Evolutionary conservation across 2,797 vertebrate genomes (phyloP), one percentile per base, ranked within the genome.

Genomic region (Tamandua tetradactyla): DNA sequence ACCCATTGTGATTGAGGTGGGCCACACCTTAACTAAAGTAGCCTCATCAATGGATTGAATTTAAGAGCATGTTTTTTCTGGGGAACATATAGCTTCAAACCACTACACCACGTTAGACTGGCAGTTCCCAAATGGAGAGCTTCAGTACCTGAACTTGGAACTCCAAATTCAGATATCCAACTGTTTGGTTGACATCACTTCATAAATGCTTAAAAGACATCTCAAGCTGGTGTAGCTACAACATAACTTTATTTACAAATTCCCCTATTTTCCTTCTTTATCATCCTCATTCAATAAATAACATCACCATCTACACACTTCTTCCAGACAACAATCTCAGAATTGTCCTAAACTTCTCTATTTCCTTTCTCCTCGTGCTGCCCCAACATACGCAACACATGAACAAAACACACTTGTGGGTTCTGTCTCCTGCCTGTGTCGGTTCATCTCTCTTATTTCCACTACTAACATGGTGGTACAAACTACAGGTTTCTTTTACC

Each of bases 271-370:
- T 90, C 18, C 61, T 64, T 49, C 30, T 15, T 66, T 25, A 27
- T 30, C 37, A 20, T 72, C 93, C n/a, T 32, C 32, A 49, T 62
- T 95, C 22, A 66, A 22, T 71, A 42, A 75, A n/a, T 87, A 35
- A 68, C 22, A 87, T 35, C 13, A 57, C 52, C 78, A 7, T 23
- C 14, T 44, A 59, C 18, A 35, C 7, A 84, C 13, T 49, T 62
- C 40, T 32, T 93, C 71, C 17, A n/a, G 12, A n/a, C 47, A 84
- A 91, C 91, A 84, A 83, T 84, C 87, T 90, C 37, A 86, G 44
- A 42, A 17, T 62, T 64, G 83, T 74, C 20, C 49, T 44, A 44
- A n/a, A 52, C 12, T 57, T 84, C 22, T 66, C 76, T 35, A 15
- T 57, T 92, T 80, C 18, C 2, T 68, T 44, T 91, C 59, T 69